A percentile compares a stretch with the other conserved stretches of the same genome.
phyloP scores from a whole-genome alignment of 2,113 vertebrate species.

The Gallinago undulata region DNA sequence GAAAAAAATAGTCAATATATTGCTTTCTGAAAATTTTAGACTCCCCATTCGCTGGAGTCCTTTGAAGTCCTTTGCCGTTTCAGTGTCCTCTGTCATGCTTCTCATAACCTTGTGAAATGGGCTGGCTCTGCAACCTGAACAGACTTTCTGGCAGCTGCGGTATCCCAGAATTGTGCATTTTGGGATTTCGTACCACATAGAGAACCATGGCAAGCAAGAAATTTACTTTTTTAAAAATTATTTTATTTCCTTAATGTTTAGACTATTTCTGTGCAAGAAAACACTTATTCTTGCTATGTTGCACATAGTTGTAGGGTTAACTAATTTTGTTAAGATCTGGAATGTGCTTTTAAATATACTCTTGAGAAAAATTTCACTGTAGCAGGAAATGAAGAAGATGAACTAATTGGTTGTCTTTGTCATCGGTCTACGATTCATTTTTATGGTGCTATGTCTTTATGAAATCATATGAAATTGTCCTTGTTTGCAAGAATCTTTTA shows the following conservation, averaged over 20 bases:
- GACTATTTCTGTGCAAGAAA: neutral
- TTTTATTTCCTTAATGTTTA: neutral
- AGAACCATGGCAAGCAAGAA: neutral
- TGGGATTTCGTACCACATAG: neutral
- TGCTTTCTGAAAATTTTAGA: neutral
- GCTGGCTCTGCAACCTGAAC: slow-evolving; percentile 19
- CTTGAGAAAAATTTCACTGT: neutral
- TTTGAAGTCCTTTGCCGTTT: neutral
- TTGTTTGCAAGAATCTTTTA: neutral
- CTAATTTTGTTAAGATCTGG: slow-evolving; percentile 34
- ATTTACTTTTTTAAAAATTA: neutral
- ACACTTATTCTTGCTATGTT: neutral
- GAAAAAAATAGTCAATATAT: neutral
- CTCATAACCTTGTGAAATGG: slow-evolving; percentile 2
- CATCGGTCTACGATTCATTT: neutral
- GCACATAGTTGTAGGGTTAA: neutral
- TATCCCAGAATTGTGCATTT: neutral
- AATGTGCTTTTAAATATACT: slow-evolving; percentile 37
- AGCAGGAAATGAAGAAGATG: slow-evolving; percentile 46
- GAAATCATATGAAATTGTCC: slow-evolving; percentile 48
- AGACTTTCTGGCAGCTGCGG: neutral
- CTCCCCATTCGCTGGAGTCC: neutral
- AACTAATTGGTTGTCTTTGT: slow-evolving; percentile 46
- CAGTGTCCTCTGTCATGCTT: neutral
- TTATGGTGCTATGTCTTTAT: slow-evolving; percentile 33